Conservation (phyloP, 2,888 invertebrate species). For the Apoda limacodes region DNA sequence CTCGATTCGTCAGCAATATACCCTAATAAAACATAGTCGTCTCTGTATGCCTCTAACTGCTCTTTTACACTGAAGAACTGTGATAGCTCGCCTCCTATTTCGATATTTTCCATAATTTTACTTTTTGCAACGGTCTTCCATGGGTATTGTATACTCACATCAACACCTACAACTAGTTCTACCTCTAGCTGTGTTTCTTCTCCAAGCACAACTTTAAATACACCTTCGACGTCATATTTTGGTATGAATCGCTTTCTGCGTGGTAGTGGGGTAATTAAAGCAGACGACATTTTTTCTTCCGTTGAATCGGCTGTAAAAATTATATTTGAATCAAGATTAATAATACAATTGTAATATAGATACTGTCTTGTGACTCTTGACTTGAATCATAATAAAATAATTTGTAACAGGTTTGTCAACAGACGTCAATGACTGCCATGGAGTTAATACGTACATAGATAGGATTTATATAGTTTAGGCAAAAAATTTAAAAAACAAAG, state of each 20-base stretch:
- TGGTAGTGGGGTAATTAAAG: slow-evolving; percentile 33
- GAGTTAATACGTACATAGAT: too few species aligned
- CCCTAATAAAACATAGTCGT: slow-evolving; percentile 70
- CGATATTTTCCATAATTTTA: slow-evolving; percentile 72
- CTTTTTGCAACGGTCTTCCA: slow-evolving; percentile 76
- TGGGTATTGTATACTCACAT: slow-evolving; percentile 79
- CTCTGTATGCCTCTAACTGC: slow-evolving; percentile 42
- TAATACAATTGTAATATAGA: too few species aligned
- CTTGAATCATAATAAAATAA: too few species aligned
- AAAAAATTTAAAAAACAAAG: too few species aligned
- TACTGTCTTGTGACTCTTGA: too few species aligned
- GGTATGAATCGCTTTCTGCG: slow-evolving; percentile 55
- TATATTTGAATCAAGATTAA: too few species aligned
- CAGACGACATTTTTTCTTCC: slow-evolving; percentile 27
- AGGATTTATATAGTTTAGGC: too few species aligned
- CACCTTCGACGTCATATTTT: slow-evolving; percentile 68
- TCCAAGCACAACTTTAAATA: slow-evolving; percentile 60
- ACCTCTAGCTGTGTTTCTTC: slow-evolving; percentile 71
- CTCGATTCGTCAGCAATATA: slow-evolving; percentile 74
- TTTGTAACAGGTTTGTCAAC: too few species aligned
- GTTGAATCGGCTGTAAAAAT: slow-evolving; percentile 30
- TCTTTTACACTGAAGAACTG: slow-evolving; percentile 48
- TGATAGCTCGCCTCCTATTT: slow-evolving; percentile 62
- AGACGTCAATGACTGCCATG: too few species aligned
- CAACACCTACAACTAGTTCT: slow-evolving; percentile 74